Evolutionary conservation across 2,797 vertebrate species (phyloP).

Genomic region (Jordanella pulchra): DNA sequence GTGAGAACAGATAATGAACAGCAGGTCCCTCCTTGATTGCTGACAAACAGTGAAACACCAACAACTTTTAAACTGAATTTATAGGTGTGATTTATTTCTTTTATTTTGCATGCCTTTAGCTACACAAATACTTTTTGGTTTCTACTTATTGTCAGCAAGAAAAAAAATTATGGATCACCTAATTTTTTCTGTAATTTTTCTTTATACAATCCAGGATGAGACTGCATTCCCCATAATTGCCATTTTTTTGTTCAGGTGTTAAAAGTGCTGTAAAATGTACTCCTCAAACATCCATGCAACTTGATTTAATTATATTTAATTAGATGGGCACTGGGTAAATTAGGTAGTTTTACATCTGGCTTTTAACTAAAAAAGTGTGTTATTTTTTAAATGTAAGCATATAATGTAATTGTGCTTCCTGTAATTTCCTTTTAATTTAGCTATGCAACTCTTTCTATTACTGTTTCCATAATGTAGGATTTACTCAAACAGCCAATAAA

Average conservation of each 20-base stretch:
- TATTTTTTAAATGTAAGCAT: conserved; percentile 11
- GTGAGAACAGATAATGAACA: conserved; percentile 1
- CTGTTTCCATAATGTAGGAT: neutral
- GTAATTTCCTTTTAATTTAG: conserved; percentile 21
- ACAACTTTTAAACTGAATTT: no score
- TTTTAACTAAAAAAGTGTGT: conserved; percentile 15
- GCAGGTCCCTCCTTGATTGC: neutral
- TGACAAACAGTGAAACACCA: no score
- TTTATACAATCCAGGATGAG: neutral
- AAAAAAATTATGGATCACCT: neutral
- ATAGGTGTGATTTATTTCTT: no score
- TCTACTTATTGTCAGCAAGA: neutral
- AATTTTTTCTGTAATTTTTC: neutral
- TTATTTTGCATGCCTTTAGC: neutral
- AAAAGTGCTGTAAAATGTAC: neutral
- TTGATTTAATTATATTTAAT: neutral
- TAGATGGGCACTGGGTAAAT: neutral
- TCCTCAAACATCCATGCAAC: neutral
- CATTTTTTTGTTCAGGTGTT: neutral
- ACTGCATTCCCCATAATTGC: neutral
- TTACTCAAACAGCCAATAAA: conserved; percentile 5
- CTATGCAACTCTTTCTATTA: neutral
- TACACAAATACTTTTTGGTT: neutral
- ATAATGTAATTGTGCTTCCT: conserved; percentile 4
- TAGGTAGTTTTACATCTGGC: neutral